Percentiles rank a stretch among this genome's conserved stretches.
Conservation (phyloP, 2,888 invertebrate genomes). For the Tribolium freemani region DNA sequence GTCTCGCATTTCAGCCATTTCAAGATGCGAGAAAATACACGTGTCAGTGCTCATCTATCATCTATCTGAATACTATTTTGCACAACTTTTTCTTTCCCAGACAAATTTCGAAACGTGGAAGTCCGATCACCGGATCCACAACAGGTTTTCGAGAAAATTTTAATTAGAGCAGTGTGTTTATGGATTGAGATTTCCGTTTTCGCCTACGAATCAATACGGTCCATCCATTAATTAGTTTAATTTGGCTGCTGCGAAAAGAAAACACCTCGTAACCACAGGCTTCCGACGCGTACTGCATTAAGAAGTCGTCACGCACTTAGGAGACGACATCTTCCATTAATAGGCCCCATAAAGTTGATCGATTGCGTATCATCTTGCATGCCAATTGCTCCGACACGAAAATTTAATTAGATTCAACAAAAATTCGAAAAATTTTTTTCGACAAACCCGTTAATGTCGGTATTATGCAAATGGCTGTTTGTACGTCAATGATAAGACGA, state of each 20-base stretch:
- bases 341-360: conserved; percentile 64
- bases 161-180: conserved; percentile 40
- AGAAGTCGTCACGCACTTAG: conserved; percentile 57
- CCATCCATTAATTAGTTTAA: neutral
- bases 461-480: conserved; percentile 18
- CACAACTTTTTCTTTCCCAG: conserved; percentile 35
- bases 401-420: conserved; percentile 55
- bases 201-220: neutral
- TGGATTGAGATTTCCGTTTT: conserved; percentile 41
- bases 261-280: conserved; percentile 50
- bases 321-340: conserved; percentile 59
- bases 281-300: conserved; percentile 51
- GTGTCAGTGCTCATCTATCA: conserved; percentile 36
- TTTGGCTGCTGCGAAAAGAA: conserved; percentile 16
- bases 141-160: conserved; percentile 11
- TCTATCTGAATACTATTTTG: conserved; percentile 26
- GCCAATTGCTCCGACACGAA: conserved; percentile 57
- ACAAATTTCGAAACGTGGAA: conserved; percentile 23
- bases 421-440: conserved; percentile 19
- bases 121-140: conserved; percentile 27
- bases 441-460: neutral
- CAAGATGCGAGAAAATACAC: conserved; percentile 42
- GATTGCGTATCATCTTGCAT: conserved; percentile 56
- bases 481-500: neutral
- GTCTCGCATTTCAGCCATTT: conserved; percentile 52